Percentiles rank a stretch among this genome's conserved stretches.
phyloP scores from a whole-genome alignment of 2,113 vertebrate genomes.

The Lophotis ruficrista region DNA sequence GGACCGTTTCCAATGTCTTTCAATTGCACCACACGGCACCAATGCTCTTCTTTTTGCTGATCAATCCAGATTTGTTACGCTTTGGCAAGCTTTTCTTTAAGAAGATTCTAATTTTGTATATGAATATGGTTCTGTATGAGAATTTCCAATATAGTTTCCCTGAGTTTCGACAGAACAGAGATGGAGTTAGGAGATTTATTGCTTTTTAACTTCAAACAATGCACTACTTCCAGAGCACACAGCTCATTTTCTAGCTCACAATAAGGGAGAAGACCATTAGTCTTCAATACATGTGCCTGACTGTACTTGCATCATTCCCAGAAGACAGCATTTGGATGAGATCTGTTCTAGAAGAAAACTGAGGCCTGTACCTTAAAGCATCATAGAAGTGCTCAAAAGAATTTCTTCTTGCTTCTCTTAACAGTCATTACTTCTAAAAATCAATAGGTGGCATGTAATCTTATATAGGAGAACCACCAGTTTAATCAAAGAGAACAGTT shows the following conservation, averaged over 20 bases:
- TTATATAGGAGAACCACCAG: neutral
- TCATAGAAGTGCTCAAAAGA: neutral
- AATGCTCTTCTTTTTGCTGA: neutral
- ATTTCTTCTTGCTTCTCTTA: neutral
- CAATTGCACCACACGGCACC: neutral
- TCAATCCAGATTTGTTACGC: neutral
- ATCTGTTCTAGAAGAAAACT: neutral
- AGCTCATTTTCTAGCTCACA: constrained; percentile 3
- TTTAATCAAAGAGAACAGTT: neutral
- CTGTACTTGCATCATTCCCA: neutral
- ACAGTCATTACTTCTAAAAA: neutral
- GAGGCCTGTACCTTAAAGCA: neutral
- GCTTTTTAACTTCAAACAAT: constrained; percentile 19
- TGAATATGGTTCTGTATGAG: neutral
- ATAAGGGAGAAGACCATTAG: neutral
- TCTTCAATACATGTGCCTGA: neutral
- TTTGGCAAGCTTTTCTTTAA: neutral
- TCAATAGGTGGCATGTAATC: neutral
- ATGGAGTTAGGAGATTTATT: constrained; percentile 7
- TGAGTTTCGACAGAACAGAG: neutral
- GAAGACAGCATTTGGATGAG: neutral
- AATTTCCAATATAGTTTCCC: neutral
- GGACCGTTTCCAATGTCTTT: neutral
- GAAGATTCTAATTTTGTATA: neutral
- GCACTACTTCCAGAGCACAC: neutral